Percentiles rank a stretch among this genome's conserved stretches.
Conservation (phyloP, 2,888 invertebrate species). For the Thalpophila matura region DNA sequence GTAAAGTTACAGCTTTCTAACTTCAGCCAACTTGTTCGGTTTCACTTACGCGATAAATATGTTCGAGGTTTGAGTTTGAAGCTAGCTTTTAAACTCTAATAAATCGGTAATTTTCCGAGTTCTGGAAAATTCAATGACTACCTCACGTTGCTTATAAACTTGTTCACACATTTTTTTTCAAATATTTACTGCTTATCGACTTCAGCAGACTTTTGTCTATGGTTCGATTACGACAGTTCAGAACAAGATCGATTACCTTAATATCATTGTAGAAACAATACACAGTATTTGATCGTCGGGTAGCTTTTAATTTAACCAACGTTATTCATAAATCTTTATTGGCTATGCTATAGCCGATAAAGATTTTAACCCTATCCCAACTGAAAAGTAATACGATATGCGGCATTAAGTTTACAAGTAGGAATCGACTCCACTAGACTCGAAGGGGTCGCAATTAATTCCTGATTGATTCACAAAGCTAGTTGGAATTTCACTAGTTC, state of each 20-base stretch:
- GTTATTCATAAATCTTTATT: too few species aligned
- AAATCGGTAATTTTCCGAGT: conserved; percentile 35
- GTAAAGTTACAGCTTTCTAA: conserved; percentile 72
- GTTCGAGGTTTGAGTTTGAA: conserved; percentile 44
- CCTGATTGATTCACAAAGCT: conserved; percentile 88
- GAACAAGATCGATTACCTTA: too few species aligned
- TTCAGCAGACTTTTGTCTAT: too few species aligned
- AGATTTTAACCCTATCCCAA: conserved; percentile 17
- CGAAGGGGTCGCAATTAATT: conserved; percentile 83
- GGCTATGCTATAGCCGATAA: too few species aligned
- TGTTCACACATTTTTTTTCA: not conserved
- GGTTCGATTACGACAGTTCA: too few species aligned
- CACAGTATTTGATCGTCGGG: not conserved
- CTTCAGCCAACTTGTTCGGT: conserved; percentile 68
- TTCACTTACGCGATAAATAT: conserved; percentile 63
- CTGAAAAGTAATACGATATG: conserved; percentile 63
- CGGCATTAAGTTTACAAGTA: conserved; percentile 59
- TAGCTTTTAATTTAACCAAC: not conserved
- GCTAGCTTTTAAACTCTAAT: conserved; percentile 29
- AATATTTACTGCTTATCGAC: not conserved
- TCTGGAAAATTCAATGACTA: conserved; percentile 8
- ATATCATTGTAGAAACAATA: too few species aligned
- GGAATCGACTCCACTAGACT: conserved; percentile 76
- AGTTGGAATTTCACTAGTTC: conserved; percentile 78
- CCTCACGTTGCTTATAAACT: not conserved